Percentiles rank a stretch among this genome's conserved stretches.
Evolutionary conservation across 2,113 vertebrate genomes (phyloP).

Genomic region (Melospiza melodia): DNA sequence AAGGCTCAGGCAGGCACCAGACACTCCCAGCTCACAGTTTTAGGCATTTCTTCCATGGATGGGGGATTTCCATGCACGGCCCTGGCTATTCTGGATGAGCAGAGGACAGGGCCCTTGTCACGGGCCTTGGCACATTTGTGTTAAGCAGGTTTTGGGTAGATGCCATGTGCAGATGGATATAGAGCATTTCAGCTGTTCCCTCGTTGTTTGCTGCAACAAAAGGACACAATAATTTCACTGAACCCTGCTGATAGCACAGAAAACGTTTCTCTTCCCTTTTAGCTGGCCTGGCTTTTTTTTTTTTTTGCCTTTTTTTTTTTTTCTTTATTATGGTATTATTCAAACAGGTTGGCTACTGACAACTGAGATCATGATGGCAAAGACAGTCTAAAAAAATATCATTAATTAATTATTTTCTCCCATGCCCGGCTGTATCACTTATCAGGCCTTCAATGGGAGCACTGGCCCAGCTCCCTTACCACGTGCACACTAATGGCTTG

Average conservation of each 20-base stretch:
- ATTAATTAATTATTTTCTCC: conserved; percentile 74
- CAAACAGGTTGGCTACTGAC: conserved; percentile 45
- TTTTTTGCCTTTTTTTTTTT: background rate
- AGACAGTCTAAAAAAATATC: conserved; percentile 50
- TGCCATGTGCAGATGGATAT: conserved; percentile 45
- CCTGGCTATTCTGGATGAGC: background rate
- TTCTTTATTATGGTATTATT: background rate
- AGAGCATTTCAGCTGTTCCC: conserved; percentile 44
- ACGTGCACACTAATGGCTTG: conserved; percentile 56
- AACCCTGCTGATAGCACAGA: conserved; percentile 19
- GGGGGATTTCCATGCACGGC: background rate
- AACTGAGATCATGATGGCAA: conserved; percentile 45
- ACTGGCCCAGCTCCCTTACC: conserved; percentile 54
- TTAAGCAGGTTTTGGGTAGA: conserved; percentile 34
- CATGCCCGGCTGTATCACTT: conserved; percentile 56
- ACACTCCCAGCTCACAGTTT: background rate
- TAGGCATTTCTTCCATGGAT: background rate
- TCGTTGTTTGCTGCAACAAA: conserved; percentile 40
- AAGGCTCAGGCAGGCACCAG: background rate
- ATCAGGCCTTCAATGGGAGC: conserved; percentile 59
- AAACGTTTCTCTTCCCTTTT: background rate
- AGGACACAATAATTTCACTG: background rate
- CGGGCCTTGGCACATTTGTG: background rate
- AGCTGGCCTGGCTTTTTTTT: background rate
- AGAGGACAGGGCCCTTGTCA: background rate